Conservation (phyloP, 2,888 invertebrate species). For the Labia minor region DNA sequence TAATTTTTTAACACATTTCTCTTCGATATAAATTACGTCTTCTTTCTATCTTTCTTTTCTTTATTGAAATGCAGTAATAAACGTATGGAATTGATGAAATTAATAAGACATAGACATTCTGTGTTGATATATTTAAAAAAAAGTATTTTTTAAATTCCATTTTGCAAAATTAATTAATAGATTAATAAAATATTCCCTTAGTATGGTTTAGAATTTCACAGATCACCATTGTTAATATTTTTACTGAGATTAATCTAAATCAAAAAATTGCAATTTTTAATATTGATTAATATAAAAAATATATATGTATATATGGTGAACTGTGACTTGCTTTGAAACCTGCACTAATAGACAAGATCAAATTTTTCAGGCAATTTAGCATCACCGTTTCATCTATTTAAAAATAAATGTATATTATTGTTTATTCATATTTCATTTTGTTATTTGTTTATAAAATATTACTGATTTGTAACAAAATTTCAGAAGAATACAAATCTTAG, state of each 20-base stretch:
- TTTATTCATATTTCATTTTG: constrained; percentile 4
- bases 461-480: background rate
- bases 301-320: background rate
- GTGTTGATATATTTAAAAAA: background rate
- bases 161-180: background rate
- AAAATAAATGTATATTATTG: background rate
- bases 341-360: background rate
- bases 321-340: background rate
- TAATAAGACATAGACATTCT: background rate
- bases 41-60: background rate
- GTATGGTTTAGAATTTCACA: background rate
- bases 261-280: background rate
- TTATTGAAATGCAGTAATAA: no score
- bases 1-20: background rate
- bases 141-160: constrained; percentile 1
- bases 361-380: background rate
- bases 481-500: background rate
- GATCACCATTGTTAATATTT: background rate
- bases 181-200: constrained; percentile 2
- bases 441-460: background rate
- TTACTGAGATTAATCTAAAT: background rate
- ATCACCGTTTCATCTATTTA: background rate
- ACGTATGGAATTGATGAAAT: background rate
- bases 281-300: background rate
- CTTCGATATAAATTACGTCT: background rate